Evolutionary conservation across 2,797 vertebrate species (phyloP).

Genomic region (Alcedo atthis): DNA sequence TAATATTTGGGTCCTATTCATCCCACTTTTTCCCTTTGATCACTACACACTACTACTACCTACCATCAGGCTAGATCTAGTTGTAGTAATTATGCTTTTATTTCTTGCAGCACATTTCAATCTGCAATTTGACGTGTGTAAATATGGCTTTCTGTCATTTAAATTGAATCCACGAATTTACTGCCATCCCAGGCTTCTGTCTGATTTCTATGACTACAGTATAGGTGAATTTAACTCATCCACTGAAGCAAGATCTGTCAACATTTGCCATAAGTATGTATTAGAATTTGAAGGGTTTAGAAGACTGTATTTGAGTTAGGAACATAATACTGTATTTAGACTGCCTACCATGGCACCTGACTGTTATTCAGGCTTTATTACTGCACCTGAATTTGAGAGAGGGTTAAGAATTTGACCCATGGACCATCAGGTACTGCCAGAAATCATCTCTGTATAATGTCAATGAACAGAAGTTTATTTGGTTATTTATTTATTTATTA

Average conservation of each 20-base stretch:
- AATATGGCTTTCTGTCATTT: background rate
- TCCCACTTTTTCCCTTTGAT: background rate
- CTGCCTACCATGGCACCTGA: background rate
- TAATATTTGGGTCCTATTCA: background rate
- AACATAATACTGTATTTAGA: background rate
- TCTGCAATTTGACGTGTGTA: background rate
- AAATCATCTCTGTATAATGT: background rate
- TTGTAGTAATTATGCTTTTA: background rate
- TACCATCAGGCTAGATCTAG: background rate
- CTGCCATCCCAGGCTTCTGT: background rate
- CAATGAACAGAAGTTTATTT: background rate
- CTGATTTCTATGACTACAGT: background rate
- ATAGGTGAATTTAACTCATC: background rate
- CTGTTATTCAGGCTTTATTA: background rate
- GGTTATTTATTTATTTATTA: background rate
- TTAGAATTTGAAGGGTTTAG: background rate
- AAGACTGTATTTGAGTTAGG: background rate
- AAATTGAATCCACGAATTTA: background rate
- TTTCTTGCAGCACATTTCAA: background rate
- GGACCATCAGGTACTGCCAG: background rate
- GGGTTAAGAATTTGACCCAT: background rate
- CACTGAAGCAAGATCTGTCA: background rate
- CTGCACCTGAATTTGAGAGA: background rate
- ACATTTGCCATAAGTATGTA: background rate
- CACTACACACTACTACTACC: background rate